Conservation (phyloP, 2,797 vertebrate genomes). For the Brachyalestes nurse region DNA sequence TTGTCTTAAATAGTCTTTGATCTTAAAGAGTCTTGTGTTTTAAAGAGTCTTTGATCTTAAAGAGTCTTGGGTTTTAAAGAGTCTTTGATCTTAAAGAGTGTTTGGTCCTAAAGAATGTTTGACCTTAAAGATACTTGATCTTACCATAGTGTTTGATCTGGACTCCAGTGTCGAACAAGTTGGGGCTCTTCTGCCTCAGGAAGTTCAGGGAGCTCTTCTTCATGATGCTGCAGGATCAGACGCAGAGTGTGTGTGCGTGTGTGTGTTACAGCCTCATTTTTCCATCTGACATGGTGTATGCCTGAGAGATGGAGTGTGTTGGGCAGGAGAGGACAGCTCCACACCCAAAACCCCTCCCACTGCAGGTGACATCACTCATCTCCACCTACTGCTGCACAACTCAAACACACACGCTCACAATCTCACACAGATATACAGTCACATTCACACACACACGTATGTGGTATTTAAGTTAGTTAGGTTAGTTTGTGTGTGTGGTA, state of each 20-base stretch:
- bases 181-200: constrained; percentile 72
- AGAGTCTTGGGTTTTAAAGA: no score
- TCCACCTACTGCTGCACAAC: background rate
- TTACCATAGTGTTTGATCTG: constrained; percentile 77
- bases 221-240: constrained; percentile 72
- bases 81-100: background rate
- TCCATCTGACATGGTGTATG: background rate
- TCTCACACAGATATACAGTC: no score
- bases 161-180: constrained; percentile 75
- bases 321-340: background rate
- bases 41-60: no score
- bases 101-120: background rate
- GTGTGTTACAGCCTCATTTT: constrained; percentile 1
- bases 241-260: background rate
- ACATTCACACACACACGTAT: no score
- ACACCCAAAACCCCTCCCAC: background rate
- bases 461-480: no score
- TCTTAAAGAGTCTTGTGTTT: no score
- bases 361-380: background rate
- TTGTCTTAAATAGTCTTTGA: no score
- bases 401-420: background rate
- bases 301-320: background rate
- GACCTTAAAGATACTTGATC: constrained; percentile 22
- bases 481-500: no score
- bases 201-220: constrained; percentile 73